Conservation (phyloP, 2,113 vertebrate species). For the Phocoena phocoena region DNA sequence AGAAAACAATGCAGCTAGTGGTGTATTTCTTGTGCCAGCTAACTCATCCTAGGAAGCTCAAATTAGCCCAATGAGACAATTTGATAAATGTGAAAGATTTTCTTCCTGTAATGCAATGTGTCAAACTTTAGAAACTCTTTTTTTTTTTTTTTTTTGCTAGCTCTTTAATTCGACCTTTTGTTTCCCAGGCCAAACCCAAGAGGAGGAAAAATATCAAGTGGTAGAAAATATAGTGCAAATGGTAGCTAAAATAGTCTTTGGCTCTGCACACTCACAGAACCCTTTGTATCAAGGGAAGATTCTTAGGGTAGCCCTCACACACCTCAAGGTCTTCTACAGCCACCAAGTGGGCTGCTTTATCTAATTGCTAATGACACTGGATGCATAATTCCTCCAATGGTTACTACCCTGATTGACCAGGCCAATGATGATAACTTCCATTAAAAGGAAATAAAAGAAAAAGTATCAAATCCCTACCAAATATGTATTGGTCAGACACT, state of each 20-base stretch:
- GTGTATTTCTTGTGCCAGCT: conserved; percentile 66
- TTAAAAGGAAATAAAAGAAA: background rate
- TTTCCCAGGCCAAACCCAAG: background rate
- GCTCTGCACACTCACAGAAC: background rate
- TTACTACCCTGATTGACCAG: background rate
- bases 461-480: background rate
- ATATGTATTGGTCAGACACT: background rate
- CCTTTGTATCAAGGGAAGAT: background rate
- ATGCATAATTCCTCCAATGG: fast-evolving
- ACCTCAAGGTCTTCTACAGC: no score
- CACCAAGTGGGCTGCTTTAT: background rate
- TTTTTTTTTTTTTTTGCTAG: background rate
- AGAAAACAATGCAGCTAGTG: conserved; percentile 68
- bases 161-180: background rate
- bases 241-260: background rate
- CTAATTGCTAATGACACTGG: background rate
- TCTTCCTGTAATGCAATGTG: background rate
- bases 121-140: background rate
- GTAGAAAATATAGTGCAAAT: background rate
- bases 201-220: background rate
- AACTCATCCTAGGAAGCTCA: conserved; percentile 34
- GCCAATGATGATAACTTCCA: background rate
- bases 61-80: background rate
- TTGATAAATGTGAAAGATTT: conserved; percentile 32
- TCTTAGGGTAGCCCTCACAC: fast-evolving